Evolutionary conservation across 2,888 invertebrate species (phyloP).

Genomic region (Frankliniella fusca): DNA sequence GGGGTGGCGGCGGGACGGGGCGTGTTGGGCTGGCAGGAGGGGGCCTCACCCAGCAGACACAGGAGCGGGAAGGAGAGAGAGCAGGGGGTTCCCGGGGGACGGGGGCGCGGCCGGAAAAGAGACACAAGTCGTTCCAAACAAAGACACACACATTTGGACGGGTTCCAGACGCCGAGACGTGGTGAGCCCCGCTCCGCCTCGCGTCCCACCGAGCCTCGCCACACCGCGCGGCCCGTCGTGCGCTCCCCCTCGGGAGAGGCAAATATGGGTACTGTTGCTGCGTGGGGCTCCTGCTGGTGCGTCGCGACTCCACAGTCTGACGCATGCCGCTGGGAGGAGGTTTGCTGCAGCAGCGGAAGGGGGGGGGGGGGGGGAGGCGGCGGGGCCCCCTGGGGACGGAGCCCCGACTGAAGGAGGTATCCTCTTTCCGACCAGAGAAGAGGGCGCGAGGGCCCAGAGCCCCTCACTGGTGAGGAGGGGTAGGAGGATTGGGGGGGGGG

Average conservation of each 20-base stretch:
- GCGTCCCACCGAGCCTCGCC: not conserved
- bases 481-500: too few relatives aligned
- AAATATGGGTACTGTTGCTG: too few relatives aligned
- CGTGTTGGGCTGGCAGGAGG: not conserved
- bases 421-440: too few relatives aligned
- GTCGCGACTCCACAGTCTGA: not conserved
- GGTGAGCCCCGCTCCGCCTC: not conserved
- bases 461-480: too few relatives aligned
- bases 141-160: constrained; percentile 4
- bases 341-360: not conserved
- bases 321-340: not conserved
- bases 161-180: not conserved
- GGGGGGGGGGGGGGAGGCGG: not conserved
- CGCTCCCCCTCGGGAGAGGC: not conserved
- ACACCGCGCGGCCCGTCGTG: not conserved
- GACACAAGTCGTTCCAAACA: not conserved
- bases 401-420: not conserved
- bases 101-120: not conserved
- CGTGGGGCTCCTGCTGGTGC: too few relatives aligned
- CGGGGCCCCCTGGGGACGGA: not conserved
- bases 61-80: too few relatives aligned
- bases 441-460: too few relatives aligned
- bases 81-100: not conserved
- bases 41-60: not conserved
- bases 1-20: not conserved